Conservation (phyloP, 2,113 vertebrate genomes). For the cat (Felis catus) region DNA sequence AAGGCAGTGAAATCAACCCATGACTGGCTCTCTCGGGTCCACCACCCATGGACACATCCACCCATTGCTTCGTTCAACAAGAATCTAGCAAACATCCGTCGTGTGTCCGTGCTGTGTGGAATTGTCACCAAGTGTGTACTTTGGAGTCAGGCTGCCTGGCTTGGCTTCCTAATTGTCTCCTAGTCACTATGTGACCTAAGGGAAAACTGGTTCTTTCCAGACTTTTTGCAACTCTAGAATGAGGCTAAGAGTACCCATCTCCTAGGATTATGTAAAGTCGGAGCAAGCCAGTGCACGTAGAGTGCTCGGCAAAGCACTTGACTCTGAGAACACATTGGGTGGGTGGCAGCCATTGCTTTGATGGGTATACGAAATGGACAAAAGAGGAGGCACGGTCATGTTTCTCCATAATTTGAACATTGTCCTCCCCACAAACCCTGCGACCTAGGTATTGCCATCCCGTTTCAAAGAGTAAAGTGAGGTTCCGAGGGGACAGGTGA, state of each 20-base stretch:
- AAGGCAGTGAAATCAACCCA: background rate
- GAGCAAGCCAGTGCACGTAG: background rate
- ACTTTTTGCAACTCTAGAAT: background rate
- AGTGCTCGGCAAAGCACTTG: background rate
- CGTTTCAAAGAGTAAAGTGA: background rate
- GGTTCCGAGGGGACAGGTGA: background rate
- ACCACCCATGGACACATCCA: background rate
- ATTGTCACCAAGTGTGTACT: background rate
- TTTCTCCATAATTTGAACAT: background rate
- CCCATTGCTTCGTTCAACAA: background rate
- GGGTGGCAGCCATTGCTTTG: background rate
- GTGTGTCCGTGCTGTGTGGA: fast-evolving
- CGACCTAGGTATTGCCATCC: background rate
- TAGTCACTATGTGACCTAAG: background rate
- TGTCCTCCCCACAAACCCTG: background rate
- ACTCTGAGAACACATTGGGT: background rate
- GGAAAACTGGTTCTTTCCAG: background rate
- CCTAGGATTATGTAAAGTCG: background rate
- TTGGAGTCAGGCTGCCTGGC: background rate
- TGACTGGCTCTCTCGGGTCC: background rate
- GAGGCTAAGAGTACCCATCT: background rate
- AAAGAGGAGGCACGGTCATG: background rate
- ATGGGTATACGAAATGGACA: background rate
- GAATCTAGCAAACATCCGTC: background rate
- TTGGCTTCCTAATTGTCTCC: background rate